Percentiles rank a stretch among this genome's conserved stretches.
Evolutionary conservation across 2,113 vertebrate species (phyloP).

Genomic region (Mustelus asterias): DNA sequence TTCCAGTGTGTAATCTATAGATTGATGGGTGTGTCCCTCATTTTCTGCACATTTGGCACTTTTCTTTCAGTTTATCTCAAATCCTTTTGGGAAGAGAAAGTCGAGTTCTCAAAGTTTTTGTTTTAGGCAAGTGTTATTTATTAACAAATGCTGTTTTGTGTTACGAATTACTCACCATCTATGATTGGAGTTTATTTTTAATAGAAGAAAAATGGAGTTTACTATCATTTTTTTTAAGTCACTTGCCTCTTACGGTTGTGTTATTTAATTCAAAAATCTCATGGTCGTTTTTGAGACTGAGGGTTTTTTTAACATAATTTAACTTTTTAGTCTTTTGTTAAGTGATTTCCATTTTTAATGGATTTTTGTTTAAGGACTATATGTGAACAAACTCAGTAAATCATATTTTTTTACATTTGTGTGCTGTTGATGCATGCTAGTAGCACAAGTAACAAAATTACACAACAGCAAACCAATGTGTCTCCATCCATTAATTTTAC

Average conservation of each 20-base stretch:
- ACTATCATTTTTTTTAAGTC: neutral
- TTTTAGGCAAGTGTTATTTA: neutral
- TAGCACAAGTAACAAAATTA: neutral
- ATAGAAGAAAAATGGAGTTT: neutral
- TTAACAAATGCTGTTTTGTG: neutral
- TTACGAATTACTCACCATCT: neutral
- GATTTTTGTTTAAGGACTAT: neutral
- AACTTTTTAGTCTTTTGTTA: neutral
- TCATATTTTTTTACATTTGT: neutral
- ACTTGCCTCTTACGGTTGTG: neutral
- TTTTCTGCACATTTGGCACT: neutral
- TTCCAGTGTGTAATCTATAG: neutral
- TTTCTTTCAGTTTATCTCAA: neutral
- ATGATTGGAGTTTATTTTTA: neutral
- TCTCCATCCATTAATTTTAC: neutral
- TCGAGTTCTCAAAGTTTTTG: neutral
- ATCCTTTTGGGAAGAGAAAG: too few relatives aligned
- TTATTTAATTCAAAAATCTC: neutral
- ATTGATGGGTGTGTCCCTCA: neutral
- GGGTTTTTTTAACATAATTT: neutral
- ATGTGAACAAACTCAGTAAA: too few relatives aligned
- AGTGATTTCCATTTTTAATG: slow-evolving; percentile 11
- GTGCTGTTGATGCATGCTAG: neutral
- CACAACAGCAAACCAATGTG: neutral
- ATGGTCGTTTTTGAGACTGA: neutral